Percentiles rank a stretch among this genome's conserved stretches.
phyloP scores from a whole-genome alignment of 2,888 invertebrate species.

The Pyrrhosoma nymphula region DNA sequence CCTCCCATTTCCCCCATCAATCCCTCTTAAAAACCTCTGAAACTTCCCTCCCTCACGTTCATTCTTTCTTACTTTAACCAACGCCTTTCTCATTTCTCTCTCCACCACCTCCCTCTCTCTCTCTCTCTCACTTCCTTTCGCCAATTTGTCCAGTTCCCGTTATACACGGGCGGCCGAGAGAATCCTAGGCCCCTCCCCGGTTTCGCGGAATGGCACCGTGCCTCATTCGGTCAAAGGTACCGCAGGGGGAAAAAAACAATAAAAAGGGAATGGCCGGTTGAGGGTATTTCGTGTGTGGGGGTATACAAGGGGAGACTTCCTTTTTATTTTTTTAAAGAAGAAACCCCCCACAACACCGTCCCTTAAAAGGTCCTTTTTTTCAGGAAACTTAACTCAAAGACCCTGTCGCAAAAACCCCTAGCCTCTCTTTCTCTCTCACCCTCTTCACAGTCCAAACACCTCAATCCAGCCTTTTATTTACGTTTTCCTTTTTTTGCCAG shows the following conservation, averaged over 20 bases:
- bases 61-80: background rate
- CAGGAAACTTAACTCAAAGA: background rate
- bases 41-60: background rate
- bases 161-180: background rate
- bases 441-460: background rate
- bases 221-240: slow-evolving; percentile 44
- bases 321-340: background rate
- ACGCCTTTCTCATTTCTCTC: background rate
- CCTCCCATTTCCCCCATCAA: background rate
- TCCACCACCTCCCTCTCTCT: background rate
- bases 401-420: background rate
- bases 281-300: slow-evolving; percentile 29
- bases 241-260: slow-evolving; percentile 49
- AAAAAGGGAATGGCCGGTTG: slow-evolving; percentile 43
- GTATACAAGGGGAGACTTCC: background rate
- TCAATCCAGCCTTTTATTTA: slow-evolving; percentile 41
- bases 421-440: background rate
- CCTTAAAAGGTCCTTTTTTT: slow-evolving; percentile 6
- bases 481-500: background rate
- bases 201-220: slow-evolving; percentile 63
- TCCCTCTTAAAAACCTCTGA: background rate
- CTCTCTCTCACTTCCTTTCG: background rate
- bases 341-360: background rate
- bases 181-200: background rate
- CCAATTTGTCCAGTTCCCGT: slow-evolving; percentile 62